Evolutionary conservation across 2,113 vertebrate genomes (phyloP).

Genomic region (Spheniscus mendiculus): DNA sequence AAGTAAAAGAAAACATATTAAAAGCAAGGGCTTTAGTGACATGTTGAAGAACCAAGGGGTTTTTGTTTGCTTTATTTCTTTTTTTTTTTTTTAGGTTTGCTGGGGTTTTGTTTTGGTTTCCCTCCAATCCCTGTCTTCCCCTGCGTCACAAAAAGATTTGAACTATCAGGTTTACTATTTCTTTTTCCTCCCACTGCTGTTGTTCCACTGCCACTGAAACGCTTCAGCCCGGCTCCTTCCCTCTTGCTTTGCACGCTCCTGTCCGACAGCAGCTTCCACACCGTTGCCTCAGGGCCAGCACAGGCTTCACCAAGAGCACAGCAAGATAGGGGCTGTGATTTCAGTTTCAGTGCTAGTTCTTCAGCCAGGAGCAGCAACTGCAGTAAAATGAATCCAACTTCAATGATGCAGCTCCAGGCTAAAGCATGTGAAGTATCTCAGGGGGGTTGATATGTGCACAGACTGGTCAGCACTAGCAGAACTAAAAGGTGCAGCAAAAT

Average conservation of each 20-base stretch:
- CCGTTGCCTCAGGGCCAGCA: neutral
- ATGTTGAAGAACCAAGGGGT: rapidly evolving
- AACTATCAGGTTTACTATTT: neutral
- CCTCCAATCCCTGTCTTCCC: neutral
- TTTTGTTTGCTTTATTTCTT: neutral
- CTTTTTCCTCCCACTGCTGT: neutral
- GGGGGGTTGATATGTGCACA: neutral
- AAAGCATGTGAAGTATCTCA: neutral
- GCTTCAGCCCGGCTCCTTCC: neutral
- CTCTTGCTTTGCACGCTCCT: neutral
- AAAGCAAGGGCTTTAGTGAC: neutral
- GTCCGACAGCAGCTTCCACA: neutral
- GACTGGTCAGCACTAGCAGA: neutral
- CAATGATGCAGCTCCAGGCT: neutral
- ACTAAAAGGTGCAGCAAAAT: neutral
- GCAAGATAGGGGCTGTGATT: neutral
- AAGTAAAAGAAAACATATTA: neutral
- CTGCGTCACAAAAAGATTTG: neutral
- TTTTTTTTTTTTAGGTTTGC: neutral
- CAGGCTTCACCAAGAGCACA: neutral
- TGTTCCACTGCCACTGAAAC: neutral
- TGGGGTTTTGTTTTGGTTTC: neutral
- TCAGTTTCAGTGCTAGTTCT: neutral
- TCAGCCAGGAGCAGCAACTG: neutral
- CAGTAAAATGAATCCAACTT: neutral